These are phyloP conservation scores for Drosophila nr. perissopoda DNA, from an alignment of 2,888 invertebrate genomes.

Conservation along the genomic window DNA sequence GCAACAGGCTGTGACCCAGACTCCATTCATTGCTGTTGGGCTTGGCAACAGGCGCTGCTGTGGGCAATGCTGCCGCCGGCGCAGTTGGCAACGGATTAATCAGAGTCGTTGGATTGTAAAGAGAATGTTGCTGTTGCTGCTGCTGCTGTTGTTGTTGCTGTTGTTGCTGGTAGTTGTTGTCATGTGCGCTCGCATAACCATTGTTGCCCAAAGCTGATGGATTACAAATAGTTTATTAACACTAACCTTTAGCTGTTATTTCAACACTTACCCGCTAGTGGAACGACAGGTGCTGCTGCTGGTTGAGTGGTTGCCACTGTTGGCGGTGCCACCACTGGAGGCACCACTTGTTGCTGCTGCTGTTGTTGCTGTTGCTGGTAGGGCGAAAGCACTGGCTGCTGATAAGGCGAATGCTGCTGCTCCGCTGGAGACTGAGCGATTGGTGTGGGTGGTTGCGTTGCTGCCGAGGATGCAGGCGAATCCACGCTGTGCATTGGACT, in stretches of 20 bases:
- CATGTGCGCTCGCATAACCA: conserved; percentile 52
- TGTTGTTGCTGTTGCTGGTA: conserved; percentile 82
- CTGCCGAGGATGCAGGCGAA: conserved; percentile 81
- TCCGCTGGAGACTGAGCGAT: conserved; percentile 82
- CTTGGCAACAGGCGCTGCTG: conserved; percentile 35
- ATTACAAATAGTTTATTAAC: background rate
- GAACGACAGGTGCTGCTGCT: conserved; percentile 31
- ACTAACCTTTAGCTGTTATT: background rate
- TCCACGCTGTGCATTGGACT: conserved; percentile 81
- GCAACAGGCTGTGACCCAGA: conserved; percentile 59
- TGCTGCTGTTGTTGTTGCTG: conserved; percentile 54
- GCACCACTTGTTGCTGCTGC: conserved; percentile 58
- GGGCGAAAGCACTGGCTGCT: conserved; percentile 85
- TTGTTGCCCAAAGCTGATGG: conserved; percentile 47
- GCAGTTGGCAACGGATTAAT: conserved; percentile 63
- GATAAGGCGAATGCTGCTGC: conserved; percentile 85
- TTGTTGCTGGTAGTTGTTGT: conserved; percentile 51
- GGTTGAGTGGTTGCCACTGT: conserved; percentile 75
- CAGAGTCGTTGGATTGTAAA: conserved; percentile 72
- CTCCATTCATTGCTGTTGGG: conserved; percentile 65
- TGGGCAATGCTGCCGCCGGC: conserved; percentile 22
- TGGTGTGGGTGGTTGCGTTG: conserved; percentile 82
- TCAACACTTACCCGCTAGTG: conserved; percentile 52
- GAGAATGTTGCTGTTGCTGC: conserved; percentile 64
- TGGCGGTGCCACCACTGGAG: conserved; percentile 81